Conservation (phyloP, 2,888 invertebrate species). For the Loripinus fragilis region DNA sequence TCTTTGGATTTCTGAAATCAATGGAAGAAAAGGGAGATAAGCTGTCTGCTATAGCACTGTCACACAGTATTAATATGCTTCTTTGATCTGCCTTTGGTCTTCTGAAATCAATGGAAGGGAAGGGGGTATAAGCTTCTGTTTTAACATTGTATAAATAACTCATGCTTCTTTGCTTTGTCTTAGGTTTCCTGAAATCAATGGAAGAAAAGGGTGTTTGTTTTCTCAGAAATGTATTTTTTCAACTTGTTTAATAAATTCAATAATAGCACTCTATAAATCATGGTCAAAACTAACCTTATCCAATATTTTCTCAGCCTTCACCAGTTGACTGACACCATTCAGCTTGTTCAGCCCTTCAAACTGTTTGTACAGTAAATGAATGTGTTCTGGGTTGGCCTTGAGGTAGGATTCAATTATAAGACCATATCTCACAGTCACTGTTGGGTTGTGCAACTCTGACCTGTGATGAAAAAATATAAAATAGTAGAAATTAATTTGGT, state of each 20-base stretch:
- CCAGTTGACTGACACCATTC: conserved; percentile 86
- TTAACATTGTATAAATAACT: conserved; percentile 90
- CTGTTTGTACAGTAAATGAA: conserved; percentile 88
- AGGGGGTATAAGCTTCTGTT: no score
- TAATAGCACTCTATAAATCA: no score
- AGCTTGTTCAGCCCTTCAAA: conserved; percentile 90
- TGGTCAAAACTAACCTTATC: no score
- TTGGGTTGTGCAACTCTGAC: conserved; percentile 96
- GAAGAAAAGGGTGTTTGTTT: no score
- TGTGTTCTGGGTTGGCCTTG: conserved; percentile 93
- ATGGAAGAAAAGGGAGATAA: no score
- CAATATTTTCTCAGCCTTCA: conserved; percentile 37
- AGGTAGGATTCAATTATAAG: conserved; percentile 96
- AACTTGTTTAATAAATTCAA: no score
- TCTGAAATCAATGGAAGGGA: no score
- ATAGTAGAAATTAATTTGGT: no score
- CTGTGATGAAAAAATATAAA: no score
- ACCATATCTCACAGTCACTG: conserved; percentile 94
- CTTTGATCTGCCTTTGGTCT: conserved; percentile 89
- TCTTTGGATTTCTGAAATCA: conserved; percentile 86
- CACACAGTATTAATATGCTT: conserved; percentile 89
- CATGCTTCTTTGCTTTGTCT: conserved; percentile 89
- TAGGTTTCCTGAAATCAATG: conserved; percentile 84
- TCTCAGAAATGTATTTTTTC: no score
- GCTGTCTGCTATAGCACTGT: no score